These are phyloP conservation scores for Suncus etruscus DNA, from an alignment of 2,113 vertebrate genomes.

Conservation along the genomic window DNA sequence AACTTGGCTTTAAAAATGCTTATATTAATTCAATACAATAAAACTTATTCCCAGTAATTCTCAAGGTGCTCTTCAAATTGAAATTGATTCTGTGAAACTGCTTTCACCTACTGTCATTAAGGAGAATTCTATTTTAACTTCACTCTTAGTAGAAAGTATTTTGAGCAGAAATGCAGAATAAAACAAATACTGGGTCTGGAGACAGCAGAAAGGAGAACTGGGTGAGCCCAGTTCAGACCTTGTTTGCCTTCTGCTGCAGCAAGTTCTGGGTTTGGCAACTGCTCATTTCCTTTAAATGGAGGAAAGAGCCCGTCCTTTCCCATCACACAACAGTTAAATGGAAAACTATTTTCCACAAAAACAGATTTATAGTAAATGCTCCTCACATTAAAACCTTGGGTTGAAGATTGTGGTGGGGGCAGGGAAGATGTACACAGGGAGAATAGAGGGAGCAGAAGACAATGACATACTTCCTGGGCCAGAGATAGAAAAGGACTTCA, in stretches of 20 bases:
- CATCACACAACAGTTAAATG: background rate
- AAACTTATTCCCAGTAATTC: slow-evolving; percentile 65
- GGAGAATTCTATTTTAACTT: slow-evolving; percentile 61
- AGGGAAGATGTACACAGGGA: too few relatives aligned
- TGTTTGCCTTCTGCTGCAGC: background rate
- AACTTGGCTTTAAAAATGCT: slow-evolving; percentile 71
- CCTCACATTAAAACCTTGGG: background rate
- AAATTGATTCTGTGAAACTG: slow-evolving; percentile 74
- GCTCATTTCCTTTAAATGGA: slow-evolving; percentile 15
- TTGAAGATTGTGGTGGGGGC: too few relatives aligned
- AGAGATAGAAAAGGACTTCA: slow-evolving; percentile 3
- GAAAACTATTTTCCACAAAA: slow-evolving; percentile 11
- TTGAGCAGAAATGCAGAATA: background rate
- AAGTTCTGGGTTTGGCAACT: background rate
- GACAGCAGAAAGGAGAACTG: background rate
- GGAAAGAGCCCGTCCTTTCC: background rate
- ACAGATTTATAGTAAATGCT: background rate
- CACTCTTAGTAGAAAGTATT: background rate
- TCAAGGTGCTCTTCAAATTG: slow-evolving; percentile 74
- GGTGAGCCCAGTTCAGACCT: background rate
- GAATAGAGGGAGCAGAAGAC: background rate
- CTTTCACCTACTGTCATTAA: slow-evolving; percentile 67
- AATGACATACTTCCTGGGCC: background rate
- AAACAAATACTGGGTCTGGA: background rate
- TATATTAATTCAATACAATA: slow-evolving; percentile 71